Base-by-base conservation (phyloP, 2,888 invertebrate species). In the Brachyopa scutellaris region DNA sequence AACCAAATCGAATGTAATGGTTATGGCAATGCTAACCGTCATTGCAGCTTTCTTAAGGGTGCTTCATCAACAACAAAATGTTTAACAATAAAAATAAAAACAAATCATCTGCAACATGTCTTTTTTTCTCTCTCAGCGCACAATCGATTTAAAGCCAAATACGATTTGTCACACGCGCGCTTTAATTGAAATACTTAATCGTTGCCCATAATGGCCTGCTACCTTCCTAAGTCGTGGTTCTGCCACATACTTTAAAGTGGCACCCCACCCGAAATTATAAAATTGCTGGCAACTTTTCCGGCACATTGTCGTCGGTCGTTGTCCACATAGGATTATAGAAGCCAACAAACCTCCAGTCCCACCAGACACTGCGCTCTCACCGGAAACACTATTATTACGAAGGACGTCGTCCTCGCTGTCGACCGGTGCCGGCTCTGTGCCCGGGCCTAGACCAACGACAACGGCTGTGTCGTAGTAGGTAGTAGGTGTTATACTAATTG, bases 401-500 rank as follows among this genome's bases (percentile, higher is more conserved):
- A 61, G 26, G 26, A 17, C 23, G 69, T 17, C 26, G 15, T 36
- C n/a, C n/a, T n/a, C n/a, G n/a, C n/a, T n/a, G n/a, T n/a, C n/a
- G n/a, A n/a, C n/a, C n/a, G n/a, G n/a, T n/a, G n/a, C n/a, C n/a
- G n/a, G n/a, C n/a, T n/a, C n/a, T n/a, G 11, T 11, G 7, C 38
- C 23, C 8, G 17, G 5, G 7, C 21, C 45, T 29, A 5, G 29
- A 8, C 31, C 26, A 9, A 13, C 38, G 36, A 38, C 59, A 13
- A 47, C 36, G 8, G 13, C 15, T 13, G 9, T 26, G 11, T 17
- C 5, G n/a, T 26, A 21, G 55, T 36, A 66, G 61, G 38, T 42
- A 57, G 17, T 49, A 55, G 79, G 66, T 80, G 74, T 66, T 74
- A 64, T 33, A 49, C 69, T 80, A 80, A 80, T 80, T 80, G 69